Evolutionary conservation across 53 echinoderm and acorn worm genomes (phyloP).

Genomic region (Echinometra lucunter): DNA sequence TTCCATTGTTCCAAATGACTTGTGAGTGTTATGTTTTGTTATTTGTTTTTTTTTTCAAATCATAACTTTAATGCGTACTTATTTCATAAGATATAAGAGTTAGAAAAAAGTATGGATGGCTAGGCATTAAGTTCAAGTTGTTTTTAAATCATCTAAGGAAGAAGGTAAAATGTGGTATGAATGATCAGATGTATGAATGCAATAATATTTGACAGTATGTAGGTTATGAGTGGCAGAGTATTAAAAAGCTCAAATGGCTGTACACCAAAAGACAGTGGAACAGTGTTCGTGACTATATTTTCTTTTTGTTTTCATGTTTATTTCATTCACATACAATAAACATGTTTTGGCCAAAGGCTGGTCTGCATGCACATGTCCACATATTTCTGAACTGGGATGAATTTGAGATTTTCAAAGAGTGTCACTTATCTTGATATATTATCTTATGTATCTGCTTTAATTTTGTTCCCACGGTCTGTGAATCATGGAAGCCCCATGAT

Average conservation of each 20-base stretch:
- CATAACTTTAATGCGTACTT: not conserved
- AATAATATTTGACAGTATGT: slow-evolving; percentile 33
- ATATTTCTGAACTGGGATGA: no score
- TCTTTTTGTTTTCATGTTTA: no score
- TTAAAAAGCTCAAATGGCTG: slow-evolving; percentile 26
- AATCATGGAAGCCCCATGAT: no score
- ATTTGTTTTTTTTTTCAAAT: not conserved
- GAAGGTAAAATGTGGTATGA: not conserved
- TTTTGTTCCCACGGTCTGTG: no score
- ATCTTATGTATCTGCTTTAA: no score
- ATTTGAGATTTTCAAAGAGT: no score
- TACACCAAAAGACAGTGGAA: not conserved
- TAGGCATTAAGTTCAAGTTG: not conserved
- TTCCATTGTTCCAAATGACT: not conserved
- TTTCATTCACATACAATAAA: no score
- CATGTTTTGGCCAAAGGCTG: no score
- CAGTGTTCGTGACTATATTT: no score
- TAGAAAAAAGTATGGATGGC: not conserved
- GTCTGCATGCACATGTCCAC: no score
- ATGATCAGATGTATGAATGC: slow-evolving; percentile 8
- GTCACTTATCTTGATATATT: no score
- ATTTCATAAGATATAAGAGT: not conserved
- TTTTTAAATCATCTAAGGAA: slow-evolving; percentile 1
- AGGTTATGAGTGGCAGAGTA: slow-evolving; percentile 19
- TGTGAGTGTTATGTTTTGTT: not conserved